A percentile compares a stretch with the other conserved stretches of the same genome.
phyloP scores from a whole-genome alignment of 2,113 vertebrate species.

The Struthio camelus region DNA sequence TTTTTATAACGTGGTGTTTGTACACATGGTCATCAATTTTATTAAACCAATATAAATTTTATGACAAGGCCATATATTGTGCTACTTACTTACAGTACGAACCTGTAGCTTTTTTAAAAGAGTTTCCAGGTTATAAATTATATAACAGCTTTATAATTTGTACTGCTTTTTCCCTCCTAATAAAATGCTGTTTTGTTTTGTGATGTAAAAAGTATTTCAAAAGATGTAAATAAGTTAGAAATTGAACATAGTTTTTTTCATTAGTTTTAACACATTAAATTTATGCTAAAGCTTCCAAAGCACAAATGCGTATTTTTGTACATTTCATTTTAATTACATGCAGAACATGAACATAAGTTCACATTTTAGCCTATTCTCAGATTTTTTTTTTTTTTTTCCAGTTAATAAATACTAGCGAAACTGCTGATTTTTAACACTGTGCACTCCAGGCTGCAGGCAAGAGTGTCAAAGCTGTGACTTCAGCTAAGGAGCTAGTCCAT shows the following conservation, averaged over 20 bases:
- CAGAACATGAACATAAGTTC: constrained; percentile 44
- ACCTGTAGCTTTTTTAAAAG: neutral
- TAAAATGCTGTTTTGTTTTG: constrained; percentile 39
- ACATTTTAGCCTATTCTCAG: constrained; percentile 50
- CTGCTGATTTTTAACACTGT: constrained; percentile 59
- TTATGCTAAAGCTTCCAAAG: constrained; percentile 72
- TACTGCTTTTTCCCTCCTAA: constrained; percentile 14
- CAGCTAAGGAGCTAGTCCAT: neutral
- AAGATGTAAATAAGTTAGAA: constrained; percentile 58
- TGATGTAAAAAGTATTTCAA: constrained; percentile 40
- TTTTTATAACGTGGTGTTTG: constrained; percentile 59
- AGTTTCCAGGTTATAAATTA: constrained; percentile 27
- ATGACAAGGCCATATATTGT: constrained; percentile 24
- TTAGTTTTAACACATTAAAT: constrained; percentile 48
- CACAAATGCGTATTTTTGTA: constrained; percentile 80
- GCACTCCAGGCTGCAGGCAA: constrained; percentile 50
- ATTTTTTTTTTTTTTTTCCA: too few species aligned
- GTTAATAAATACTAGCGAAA: constrained; percentile 33
- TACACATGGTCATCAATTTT: constrained; percentile 36
- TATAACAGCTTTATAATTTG: constrained; percentile 19
- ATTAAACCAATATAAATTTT: constrained; percentile 58
- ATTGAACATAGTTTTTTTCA: constrained; percentile 45
- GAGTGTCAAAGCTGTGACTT: constrained; percentile 1
- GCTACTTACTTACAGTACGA: neutral
- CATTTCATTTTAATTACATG: constrained; percentile 66